Evolutionary conservation across 1,140 invertebrate species (phyloP).

Genomic region (Pseudomyrmex concolor): DNA sequence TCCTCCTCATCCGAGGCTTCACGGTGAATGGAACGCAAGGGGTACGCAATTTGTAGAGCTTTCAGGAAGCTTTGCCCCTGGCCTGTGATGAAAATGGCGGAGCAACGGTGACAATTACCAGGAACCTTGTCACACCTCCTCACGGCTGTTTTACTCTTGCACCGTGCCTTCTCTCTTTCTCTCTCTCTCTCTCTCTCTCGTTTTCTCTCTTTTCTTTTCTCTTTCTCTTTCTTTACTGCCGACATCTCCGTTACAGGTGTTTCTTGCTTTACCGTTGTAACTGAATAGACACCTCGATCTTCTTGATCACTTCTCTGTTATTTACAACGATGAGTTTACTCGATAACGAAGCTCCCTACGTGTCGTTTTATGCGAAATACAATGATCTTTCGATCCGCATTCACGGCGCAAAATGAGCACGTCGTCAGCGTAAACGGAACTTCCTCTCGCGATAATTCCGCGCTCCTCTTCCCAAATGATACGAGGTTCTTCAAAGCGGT

Average conservation of each 20-base stretch:
- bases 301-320: constrained; percentile 41
- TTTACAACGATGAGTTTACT: constrained; percentile 37
- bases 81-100: constrained; percentile 71
- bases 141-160: constrained; percentile 45
- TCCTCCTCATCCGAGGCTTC: constrained; percentile 62
- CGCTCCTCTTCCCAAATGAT: neutral
- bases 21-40: constrained; percentile 68
- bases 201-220: neutral
- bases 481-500: neutral
- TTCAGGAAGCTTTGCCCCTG: constrained; percentile 74
- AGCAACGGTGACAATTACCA: constrained; percentile 77
- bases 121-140: constrained; percentile 70
- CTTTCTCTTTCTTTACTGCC: neutral
- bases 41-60: constrained; percentile 83
- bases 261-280: constrained; percentile 63
- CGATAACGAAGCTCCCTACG: constrained; percentile 40
- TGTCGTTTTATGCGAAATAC: constrained; percentile 38
- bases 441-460: neutral
- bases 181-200: constrained; percentile 18
- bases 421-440: neutral
- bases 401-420: constrained; percentile 3
- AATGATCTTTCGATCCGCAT: constrained; percentile 33
- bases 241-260: constrained; percentile 64
- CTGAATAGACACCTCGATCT: constrained; percentile 66
- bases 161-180: constrained; percentile 7